Percentiles rank a stretch among this genome's conserved stretches.
Evolutionary conservation across 2,888 invertebrate genomes (phyloP).

Genomic region (Cheilosia urbana): DNA sequence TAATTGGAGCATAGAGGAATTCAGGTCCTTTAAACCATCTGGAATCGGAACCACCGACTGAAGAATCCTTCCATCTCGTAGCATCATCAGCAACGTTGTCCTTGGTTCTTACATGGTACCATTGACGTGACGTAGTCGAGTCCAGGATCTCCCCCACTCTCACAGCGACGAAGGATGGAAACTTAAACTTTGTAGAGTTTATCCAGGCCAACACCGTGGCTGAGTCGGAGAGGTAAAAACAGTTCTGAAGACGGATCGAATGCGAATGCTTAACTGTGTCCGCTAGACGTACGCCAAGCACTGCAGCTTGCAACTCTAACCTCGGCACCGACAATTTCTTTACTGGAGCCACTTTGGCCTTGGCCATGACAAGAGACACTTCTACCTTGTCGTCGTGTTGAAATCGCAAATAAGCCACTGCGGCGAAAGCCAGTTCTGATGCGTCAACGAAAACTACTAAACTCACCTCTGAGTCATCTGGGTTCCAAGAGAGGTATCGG

Average conservation of each 20-base stretch:
- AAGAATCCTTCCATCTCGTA: not conserved
- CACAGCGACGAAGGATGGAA: not conserved
- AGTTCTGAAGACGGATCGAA: not conserved
- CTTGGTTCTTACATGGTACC: not conserved
- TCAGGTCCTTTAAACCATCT: slow-evolving; percentile 21
- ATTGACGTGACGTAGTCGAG: not conserved
- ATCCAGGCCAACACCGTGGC: slow-evolving; percentile 22
- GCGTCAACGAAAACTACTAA: too few relatives aligned
- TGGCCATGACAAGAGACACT: too few relatives aligned
- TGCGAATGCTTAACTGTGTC: not conserved
- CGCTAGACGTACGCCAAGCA: slow-evolving; percentile 6
- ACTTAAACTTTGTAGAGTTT: slow-evolving; percentile 9
- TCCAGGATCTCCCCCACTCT: too few relatives aligned
- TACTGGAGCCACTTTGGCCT: too few relatives aligned
- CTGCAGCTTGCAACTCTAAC: too few relatives aligned
- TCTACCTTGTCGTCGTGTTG: too few relatives aligned
- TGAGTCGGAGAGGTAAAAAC: slow-evolving; percentile 2
- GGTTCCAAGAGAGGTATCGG: too few relatives aligned
- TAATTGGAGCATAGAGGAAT: not conserved
- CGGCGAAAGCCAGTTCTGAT: too few relatives aligned
- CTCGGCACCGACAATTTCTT: too few relatives aligned
- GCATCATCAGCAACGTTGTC: slow-evolving; percentile 14
- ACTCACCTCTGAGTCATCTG: too few relatives aligned
- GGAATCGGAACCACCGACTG: not conserved
- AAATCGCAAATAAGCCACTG: too few relatives aligned